phyloP scores from a whole-genome alignment of 2,113 vertebrate species.

The Atractosteus spatula region DNA sequence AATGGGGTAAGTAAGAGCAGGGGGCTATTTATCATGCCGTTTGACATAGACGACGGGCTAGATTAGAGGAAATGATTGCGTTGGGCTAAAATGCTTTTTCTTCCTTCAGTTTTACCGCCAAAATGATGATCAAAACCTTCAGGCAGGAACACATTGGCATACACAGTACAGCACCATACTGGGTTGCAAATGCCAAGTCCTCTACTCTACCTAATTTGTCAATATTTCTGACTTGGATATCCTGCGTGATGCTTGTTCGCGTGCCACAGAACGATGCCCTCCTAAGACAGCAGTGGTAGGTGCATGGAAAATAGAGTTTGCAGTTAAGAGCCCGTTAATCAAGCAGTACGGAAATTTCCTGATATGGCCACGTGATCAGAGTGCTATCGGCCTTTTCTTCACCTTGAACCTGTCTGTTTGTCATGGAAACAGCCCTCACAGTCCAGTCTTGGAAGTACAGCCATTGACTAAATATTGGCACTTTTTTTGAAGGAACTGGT shows the following conservation, averaged over 20 bases:
- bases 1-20: background rate
- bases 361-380: no score
- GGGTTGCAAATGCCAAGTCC: background rate
- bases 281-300: no score
- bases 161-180: background rate
- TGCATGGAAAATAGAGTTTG: no score
- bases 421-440: no score
- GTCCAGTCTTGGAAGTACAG: no score
- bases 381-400: no score
- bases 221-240: background rate
- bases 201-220: background rate
- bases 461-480: no score
- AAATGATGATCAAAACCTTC: constrained; percentile 43
- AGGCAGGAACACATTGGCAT: background rate
- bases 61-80: constrained; percentile 3
- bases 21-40: constrained; percentile 4
- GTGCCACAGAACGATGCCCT: no score
- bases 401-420: no score
- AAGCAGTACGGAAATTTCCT: no score
- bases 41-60: constrained; percentile 4
- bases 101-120: constrained; percentile 28
- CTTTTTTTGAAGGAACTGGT: no score
- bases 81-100: background rate
- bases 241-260: background rate
- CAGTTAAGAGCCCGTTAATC: no score